These are phyloP conservation scores for Holotrichia oblita DNA, from an alignment of 1,140 invertebrate species.

Conservation along the genomic window DNA sequence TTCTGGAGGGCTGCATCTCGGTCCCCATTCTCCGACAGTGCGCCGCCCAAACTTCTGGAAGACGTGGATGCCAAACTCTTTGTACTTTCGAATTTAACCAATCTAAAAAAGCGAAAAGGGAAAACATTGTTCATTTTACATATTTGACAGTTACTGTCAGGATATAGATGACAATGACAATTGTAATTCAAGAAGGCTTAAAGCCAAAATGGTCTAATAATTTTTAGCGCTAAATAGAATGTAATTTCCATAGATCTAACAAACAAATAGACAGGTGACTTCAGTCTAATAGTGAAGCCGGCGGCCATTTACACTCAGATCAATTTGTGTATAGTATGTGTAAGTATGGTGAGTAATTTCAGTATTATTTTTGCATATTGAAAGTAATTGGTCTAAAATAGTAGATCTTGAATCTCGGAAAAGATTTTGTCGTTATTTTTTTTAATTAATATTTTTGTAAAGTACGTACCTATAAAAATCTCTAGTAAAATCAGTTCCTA, in stretches of 20 bases:
- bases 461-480: slow-evolving; percentile 69
- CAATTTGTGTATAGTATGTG: too few species aligned
- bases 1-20: slow-evolving; percentile 76
- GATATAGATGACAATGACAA: slow-evolving; percentile 23
- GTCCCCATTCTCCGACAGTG: slow-evolving; percentile 65
- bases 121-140: slow-evolving; percentile 39
- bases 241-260: too few species aligned
- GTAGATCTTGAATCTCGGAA: too few species aligned
- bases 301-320: too few species aligned
- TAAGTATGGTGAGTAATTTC: too few species aligned
- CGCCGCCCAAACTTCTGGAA: slow-evolving; percentile 67
- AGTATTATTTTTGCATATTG: too few species aligned
- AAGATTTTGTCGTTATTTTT: not conserved
- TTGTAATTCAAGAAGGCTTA: not conserved
- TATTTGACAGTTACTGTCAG: slow-evolving; percentile 4
- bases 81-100: slow-evolving; percentile 82
- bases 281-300: too few species aligned
- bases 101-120: slow-evolving; percentile 61
- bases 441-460: too few species aligned
- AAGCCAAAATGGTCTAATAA: too few species aligned
- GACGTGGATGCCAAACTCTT: slow-evolving; percentile 81
- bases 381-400: too few species aligned
- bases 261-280: too few species aligned
- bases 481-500: slow-evolving; percentile 80
- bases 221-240: too few species aligned